Conservation (phyloP, 2,113 vertebrate genomes). For the Petrocephalus microphthalmus region DNA sequence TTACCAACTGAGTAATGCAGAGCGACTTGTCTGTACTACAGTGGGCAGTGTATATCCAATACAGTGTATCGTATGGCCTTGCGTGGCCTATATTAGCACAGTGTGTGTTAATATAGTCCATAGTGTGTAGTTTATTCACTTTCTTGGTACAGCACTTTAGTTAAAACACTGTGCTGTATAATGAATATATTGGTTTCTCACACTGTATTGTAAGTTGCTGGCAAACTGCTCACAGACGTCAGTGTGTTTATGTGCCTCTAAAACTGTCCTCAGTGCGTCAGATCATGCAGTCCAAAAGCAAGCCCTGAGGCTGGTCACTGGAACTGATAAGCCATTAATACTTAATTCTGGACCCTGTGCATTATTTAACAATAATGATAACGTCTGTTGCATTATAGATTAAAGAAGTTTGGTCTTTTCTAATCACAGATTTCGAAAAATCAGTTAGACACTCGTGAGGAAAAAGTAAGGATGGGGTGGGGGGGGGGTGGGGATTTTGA, state of each 20-base stretch:
- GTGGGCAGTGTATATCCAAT: background rate
- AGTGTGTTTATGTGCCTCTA: background rate
- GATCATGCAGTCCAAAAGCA: background rate
- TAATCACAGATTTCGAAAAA: slow-evolving; percentile 48
- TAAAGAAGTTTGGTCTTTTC: slow-evolving; percentile 43
- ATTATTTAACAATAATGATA: slow-evolving; percentile 69
- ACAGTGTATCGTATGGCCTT: background rate
- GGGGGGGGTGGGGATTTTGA: background rate
- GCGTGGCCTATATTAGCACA: background rate
- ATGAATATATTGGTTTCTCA: background rate
- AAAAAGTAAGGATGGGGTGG: background rate
- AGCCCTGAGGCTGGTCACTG: slow-evolving; percentile 54
- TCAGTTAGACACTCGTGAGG: slow-evolving; percentile 19
- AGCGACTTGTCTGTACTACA: background rate
- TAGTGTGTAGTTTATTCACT: background rate
- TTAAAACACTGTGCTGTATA: background rate
- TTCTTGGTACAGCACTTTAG: background rate
- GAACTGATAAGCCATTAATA: slow-evolving; percentile 65
- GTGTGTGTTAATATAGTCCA: background rate
- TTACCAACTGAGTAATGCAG: background rate
- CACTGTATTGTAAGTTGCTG: background rate
- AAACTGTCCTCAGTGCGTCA: background rate
- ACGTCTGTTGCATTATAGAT: slow-evolving; percentile 65
- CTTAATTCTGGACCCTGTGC: slow-evolving; percentile 59
- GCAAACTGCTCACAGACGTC: background rate